phyloP scores from a whole-genome alignment of 2,797 vertebrate species.

The Acanthopagrus latus region DNA sequence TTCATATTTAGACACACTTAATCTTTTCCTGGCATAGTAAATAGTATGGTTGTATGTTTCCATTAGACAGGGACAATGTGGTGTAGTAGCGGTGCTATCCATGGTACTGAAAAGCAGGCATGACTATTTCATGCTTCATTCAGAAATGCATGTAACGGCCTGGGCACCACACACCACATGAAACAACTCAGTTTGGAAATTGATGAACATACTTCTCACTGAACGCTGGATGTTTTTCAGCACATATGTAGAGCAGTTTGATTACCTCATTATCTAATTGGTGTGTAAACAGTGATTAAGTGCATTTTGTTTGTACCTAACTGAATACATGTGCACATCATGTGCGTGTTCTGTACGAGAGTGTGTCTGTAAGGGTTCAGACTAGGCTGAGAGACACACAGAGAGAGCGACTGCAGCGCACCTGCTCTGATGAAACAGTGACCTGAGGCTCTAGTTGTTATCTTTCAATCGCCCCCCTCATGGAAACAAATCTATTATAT shows the following conservation, averaged over 20 bases:
- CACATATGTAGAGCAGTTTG: not conserved
- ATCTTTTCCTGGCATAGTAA: too few relatives aligned
- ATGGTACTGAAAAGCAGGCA: not conserved
- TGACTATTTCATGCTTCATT: not conserved
- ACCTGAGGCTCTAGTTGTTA: slow-evolving; percentile 53
- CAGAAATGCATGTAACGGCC: not conserved
- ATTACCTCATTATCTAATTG: slow-evolving; percentile 6
- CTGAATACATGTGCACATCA: not conserved
- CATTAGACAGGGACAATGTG: too few relatives aligned
- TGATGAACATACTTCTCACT: not conserved
- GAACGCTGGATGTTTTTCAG: not conserved
- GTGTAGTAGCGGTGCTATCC: slow-evolving; percentile 2
- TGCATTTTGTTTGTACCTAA: not conserved
- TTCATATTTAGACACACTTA: too few relatives aligned
- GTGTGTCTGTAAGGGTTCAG: slow-evolving; percentile 19
- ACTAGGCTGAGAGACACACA: slow-evolving; percentile 33
- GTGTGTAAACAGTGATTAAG: not conserved
- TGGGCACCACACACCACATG: not conserved
- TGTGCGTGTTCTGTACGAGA: slow-evolving; percentile 4
- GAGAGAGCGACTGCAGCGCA: slow-evolving; percentile 23
- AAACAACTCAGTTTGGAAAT: slow-evolving; percentile 3
- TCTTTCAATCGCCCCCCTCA: slow-evolving; percentile 49
- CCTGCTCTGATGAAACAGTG: slow-evolving; percentile 60
- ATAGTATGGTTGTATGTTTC: too few relatives aligned
- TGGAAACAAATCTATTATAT: slow-evolving; percentile 68